Conservation (phyloP, 2,888 invertebrate genomes). For the Teinopalpus imperialis region DNA sequence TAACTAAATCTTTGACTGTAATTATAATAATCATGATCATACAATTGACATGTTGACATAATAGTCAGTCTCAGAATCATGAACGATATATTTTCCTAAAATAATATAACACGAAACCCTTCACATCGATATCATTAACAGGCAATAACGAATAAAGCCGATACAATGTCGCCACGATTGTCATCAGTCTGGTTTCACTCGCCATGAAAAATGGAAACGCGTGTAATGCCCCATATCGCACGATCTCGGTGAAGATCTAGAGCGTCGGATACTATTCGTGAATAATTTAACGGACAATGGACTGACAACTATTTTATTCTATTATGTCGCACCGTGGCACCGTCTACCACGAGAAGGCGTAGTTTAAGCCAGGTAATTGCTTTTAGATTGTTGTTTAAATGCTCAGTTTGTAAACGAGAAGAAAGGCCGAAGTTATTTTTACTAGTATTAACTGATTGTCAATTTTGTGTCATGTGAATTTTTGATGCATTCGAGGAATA, state of each 20-base stretch:
- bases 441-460: conserved; percentile 5
- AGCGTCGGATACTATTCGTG: conserved; percentile 73
- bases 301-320: conserved; percentile 65
- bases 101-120: too few relatives aligned
- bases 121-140: conserved; percentile 44
- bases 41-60: too few relatives aligned
- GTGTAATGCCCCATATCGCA: conserved; percentile 69
- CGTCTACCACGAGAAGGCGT: conserved; percentile 51
- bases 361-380: conserved; percentile 23
- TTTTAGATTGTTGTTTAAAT: conserved; percentile 23
- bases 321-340: conserved; percentile 43
- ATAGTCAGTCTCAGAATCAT: too few relatives aligned
- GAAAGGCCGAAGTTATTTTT: background rate
- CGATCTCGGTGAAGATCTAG: conserved; percentile 67
- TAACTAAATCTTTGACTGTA: too few relatives aligned
- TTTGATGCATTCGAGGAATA: too few relatives aligned
- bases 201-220: conserved; percentile 65
- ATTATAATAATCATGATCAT: too few relatives aligned
- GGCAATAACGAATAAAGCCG: conserved; percentile 19
- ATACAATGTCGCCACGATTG: conserved; percentile 63
- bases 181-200: conserved; percentile 59
- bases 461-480: too few relatives aligned
- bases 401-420: conserved; percentile 10
- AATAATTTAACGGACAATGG: conserved; percentile 76
- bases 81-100: too few relatives aligned